phyloP scores from a whole-genome alignment of 2,797 vertebrate species.

The Melanotaenia maccullochi region DNA sequence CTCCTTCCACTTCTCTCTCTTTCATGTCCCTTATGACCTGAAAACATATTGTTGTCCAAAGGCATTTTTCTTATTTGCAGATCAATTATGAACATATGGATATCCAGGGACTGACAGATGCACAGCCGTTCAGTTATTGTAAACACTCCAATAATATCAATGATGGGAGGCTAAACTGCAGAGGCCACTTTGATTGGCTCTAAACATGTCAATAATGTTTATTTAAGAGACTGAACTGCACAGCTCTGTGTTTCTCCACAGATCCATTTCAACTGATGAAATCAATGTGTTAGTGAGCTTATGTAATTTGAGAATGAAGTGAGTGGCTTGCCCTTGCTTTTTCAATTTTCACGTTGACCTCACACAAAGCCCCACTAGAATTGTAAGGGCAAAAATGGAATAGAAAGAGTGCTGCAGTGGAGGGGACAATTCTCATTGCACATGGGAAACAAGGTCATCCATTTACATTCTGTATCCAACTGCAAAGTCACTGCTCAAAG shows the following conservation, averaged over 20 bases:
- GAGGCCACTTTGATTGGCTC: constrained; percentile 58
- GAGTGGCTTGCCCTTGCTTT: constrained; percentile 56
- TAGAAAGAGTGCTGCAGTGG: constrained; percentile 37
- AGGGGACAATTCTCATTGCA: constrained; percentile 61
- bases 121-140: constrained; percentile 54
- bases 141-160: constrained; percentile 77
- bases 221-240: constrained; percentile 63
- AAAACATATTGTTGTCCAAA: constrained; percentile 54
- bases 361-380: constrained; percentile 58
- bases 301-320: constrained; percentile 65
- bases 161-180: constrained; percentile 60
- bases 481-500: constrained; percentile 62
- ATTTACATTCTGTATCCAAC: constrained; percentile 66
- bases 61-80: constrained; percentile 62
- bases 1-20: neutral
- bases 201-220: constrained; percentile 78
- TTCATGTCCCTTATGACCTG: constrained; percentile 29
- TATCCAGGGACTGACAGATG: constrained; percentile 59
- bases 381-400: constrained; percentile 58
- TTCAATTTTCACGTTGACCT: constrained; percentile 63
- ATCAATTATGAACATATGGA: constrained; percentile 68
- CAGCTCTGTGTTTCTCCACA: constrained; percentile 16
- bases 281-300: constrained; percentile 56
- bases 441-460: constrained; percentile 74
- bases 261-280: constrained; percentile 63